These are phyloP conservation scores for Zaprionus gabonicus DNA, from an alignment of 1,140 invertebrate genomes.

Conservation along the genomic window DNA sequence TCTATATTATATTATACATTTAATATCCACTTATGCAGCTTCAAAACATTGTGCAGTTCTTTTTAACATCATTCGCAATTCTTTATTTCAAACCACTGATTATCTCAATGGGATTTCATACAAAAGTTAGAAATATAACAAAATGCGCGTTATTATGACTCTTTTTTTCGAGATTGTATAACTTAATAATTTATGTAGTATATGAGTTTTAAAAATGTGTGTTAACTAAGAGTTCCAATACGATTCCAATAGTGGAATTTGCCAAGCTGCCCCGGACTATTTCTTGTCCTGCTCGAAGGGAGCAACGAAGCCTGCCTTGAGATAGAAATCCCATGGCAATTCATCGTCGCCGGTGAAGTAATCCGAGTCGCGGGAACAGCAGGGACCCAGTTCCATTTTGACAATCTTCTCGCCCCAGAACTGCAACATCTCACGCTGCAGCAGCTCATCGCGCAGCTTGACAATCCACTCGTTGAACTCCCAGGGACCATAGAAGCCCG, in stretches of 20 bases:
- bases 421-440: conserved; percentile 50
- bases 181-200: too few relatives aligned
- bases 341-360: conserved; percentile 59
- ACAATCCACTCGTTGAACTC: conserved; percentile 71
- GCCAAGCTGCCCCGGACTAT: not conserved
- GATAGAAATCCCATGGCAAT: conserved; percentile 64
- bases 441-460: conserved; percentile 63
- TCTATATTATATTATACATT: too few relatives aligned
- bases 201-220: not conserved
- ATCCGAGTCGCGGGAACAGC: conserved; percentile 72
- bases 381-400: conserved; percentile 65
- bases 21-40: too few relatives aligned
- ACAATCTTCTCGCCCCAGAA: conserved; percentile 75
- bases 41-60: too few relatives aligned
- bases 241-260: not conserved
- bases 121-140: not conserved
- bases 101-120: not conserved
- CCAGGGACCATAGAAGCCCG: conserved; percentile 61
- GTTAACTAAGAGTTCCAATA: not conserved
- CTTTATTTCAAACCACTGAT: too few relatives aligned
- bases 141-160: not conserved
- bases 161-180: not conserved
- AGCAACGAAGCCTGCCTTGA: conserved; percentile 66
- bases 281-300: conserved; percentile 41
- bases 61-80: too few relatives aligned